phyloP scores from a whole-genome alignment of 2,888 invertebrate species.

The Rhopalosiphum nymphaeae region DNA sequence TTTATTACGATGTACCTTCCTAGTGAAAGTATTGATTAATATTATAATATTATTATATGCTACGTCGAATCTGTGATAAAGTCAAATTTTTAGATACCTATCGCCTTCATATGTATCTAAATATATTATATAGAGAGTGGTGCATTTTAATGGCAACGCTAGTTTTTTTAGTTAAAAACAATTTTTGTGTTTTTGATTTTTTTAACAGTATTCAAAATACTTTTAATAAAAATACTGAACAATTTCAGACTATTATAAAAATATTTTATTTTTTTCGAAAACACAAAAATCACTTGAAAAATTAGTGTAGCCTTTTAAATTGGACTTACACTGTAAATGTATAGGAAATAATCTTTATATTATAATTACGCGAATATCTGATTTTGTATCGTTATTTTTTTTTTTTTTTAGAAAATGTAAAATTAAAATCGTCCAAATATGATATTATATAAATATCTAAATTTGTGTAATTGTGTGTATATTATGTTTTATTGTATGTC shows the following conservation, averaged over 20 bases:
- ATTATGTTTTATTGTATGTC: conserved; percentile 23
- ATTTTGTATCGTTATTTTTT: conserved; percentile 29
- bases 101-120: conserved; percentile 47
- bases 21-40: conserved; percentile 28
- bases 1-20: conserved; percentile 17
- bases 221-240: neutral
- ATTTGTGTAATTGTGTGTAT: neutral
- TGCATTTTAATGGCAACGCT: neutral
- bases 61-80: conserved; percentile 60
- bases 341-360: neutral
- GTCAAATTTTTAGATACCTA: conserved; percentile 55
- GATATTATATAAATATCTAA: conserved; percentile 23
- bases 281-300: neutral
- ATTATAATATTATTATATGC: conserved; percentile 40
- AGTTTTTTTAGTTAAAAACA: neutral
- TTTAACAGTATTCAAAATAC: neutral
- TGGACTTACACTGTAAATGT: neutral
- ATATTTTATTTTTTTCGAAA: neutral
- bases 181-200: neutral
- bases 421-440: conserved; percentile 47
- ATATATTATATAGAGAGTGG: neutral
- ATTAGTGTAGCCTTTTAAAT: conserved; percentile 1
- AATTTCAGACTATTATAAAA: neutral
- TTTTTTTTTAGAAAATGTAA: conserved; percentile 53
- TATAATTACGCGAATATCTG: neutral